Conservation (phyloP, 2,888 invertebrate genomes). For the Tridacna crocea region DNA sequence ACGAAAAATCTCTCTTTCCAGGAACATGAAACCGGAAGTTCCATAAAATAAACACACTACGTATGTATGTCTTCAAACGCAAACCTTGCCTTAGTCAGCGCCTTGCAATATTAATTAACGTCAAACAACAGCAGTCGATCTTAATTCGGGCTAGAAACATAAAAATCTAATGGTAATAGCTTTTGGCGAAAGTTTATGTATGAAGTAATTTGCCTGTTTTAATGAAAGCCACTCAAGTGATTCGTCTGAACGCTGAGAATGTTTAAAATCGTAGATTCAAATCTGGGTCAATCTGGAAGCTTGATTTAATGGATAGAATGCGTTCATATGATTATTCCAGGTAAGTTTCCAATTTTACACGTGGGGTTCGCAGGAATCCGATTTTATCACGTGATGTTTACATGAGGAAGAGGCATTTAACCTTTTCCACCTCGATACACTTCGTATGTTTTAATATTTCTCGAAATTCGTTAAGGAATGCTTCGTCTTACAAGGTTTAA, state of each 20-base stretch:
- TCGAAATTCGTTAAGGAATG: no score
- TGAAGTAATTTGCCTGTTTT: no score
- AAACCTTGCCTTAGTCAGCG: not conserved
- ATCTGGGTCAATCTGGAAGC: slow-evolving; percentile 15
- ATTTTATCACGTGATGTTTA: slow-evolving; percentile 28
- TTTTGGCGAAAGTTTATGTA: no score
- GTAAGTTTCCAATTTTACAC: slow-evolving; percentile 21
- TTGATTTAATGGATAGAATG: slow-evolving; percentile 19
- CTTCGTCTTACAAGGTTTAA: no score
- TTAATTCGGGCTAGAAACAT: not conserved
- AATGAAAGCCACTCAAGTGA: not conserved
- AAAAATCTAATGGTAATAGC: not conserved
- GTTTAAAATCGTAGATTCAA: not conserved
- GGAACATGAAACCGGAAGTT: slow-evolving; percentile 18
- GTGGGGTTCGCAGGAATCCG: slow-evolving; percentile 10
- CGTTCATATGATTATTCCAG: slow-evolving; percentile 20
- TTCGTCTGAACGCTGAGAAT: not conserved
- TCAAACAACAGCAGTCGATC: slow-evolving; percentile 5
- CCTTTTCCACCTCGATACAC: not conserved
- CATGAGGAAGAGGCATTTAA: slow-evolving; percentile 8
- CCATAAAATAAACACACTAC: slow-evolving; percentile 12
- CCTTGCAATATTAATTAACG: slow-evolving; percentile 17
- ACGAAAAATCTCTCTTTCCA: not conserved
- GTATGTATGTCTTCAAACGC: slow-evolving; percentile 1
- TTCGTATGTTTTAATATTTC: no score